These are phyloP conservation scores for Trogon surrucura DNA, from an alignment of 2,113 vertebrate genomes.

Conservation along the genomic window DNA sequence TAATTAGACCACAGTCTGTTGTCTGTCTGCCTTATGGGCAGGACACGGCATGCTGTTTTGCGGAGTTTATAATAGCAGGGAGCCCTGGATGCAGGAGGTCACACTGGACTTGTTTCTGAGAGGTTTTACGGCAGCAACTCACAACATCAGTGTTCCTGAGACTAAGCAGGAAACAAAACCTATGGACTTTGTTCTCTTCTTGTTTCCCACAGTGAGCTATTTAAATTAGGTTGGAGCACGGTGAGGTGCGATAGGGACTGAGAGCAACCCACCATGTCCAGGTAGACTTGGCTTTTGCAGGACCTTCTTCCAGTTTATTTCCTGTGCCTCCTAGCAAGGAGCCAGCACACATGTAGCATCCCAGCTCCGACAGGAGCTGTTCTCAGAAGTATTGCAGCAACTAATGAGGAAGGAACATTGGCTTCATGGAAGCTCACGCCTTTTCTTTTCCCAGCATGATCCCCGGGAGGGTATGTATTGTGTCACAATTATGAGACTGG, in stretches of 20 bases:
- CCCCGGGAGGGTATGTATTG: neutral
- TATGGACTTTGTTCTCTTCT: neutral
- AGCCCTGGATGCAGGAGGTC: slow-evolving; percentile 34
- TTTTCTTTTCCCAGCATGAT: slow-evolving; percentile 42
- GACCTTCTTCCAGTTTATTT: neutral
- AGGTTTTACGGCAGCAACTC: neutral
- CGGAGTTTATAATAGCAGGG: slow-evolving; percentile 10
- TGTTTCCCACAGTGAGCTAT: neutral
- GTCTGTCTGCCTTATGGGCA: slow-evolving; percentile 68
- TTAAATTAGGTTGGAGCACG: neutral
- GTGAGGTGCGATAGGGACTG: neutral
- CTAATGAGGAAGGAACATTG: neutral
- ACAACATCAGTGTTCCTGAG: neutral
- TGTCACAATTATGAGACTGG: neutral
- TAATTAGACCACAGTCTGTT: slow-evolving; percentile 64
- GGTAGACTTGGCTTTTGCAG: neutral
- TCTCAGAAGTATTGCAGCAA: neutral
- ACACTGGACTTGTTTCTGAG: neutral
- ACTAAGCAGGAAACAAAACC: neutral
- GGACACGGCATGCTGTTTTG: slow-evolving; percentile 30
- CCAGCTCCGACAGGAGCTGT: neutral
- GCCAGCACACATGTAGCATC: neutral
- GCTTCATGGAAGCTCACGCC: neutral
- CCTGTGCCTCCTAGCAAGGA: neutral
- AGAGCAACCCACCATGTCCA: neutral